Percentiles rank a stretch among this genome's conserved stretches.
phyloP scores from a whole-genome alignment of 2,113 vertebrate genomes.

The Nycticorax nycticorax region DNA sequence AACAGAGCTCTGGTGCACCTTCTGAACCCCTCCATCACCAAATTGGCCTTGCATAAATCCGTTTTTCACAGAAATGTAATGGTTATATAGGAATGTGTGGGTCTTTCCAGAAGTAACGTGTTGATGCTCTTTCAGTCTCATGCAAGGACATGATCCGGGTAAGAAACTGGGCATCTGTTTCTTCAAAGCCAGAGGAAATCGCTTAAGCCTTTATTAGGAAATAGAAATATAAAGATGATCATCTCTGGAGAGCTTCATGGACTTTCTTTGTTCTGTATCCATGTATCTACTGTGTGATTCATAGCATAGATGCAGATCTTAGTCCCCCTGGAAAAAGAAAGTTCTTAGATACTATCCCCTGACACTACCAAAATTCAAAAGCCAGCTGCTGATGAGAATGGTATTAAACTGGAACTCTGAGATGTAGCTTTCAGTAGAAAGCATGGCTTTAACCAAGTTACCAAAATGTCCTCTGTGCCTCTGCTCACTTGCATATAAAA shows the following conservation, averaged over 20 bases:
- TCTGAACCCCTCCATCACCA: neutral
- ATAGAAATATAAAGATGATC: neutral
- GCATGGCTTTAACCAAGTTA: neutral
- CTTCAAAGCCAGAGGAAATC: neutral
- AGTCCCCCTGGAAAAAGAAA: neutral
- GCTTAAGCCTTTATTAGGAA: constrained; percentile 7
- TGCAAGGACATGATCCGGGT: neutral
- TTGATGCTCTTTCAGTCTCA: neutral
- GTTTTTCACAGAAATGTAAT: neutral
- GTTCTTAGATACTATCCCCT: neutral
- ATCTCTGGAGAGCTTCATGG: neutral
- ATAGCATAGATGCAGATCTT: constrained; percentile 5
- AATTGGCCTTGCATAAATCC: neutral
- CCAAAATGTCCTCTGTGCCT: neutral
- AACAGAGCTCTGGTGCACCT: neutral
- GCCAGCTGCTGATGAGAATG: neutral
- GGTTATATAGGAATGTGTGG: neutral
- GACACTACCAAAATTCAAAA: neutral
- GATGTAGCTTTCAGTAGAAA: neutral
- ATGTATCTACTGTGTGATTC: constrained; percentile 14
- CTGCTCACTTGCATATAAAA: neutral
- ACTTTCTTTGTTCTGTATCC: neutral
- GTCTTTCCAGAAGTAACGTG: neutral
- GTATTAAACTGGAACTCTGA: neutral
- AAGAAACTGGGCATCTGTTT: neutral